phyloP scores from a whole-genome alignment of 2,888 invertebrate genomes.

The Fragum fragum region DNA sequence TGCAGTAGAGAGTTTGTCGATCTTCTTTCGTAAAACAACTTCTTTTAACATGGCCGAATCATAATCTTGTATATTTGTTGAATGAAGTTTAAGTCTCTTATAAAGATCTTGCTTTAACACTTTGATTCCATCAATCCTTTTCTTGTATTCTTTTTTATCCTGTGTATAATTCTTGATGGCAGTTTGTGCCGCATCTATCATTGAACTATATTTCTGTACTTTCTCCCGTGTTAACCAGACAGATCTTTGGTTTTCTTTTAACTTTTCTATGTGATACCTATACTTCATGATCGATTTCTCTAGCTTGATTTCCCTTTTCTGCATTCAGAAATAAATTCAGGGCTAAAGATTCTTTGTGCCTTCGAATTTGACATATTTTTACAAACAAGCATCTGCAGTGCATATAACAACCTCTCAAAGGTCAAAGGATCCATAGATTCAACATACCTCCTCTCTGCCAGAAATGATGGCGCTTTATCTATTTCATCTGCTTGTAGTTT shows the following conservation, averaged over 20 bases:
- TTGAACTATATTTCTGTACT: slow-evolving; percentile 5
- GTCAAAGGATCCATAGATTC: too few relatives aligned
- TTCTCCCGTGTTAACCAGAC: not conserved
- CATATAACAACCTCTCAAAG: too few relatives aligned
- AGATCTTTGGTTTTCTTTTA: not conserved
- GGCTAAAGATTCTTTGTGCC: not conserved
- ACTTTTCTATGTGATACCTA: not conserved
- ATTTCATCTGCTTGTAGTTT: not conserved
- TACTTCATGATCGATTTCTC: not conserved
- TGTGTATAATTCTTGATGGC: not conserved
- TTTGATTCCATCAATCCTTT: not conserved
- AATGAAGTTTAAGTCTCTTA: not conserved
- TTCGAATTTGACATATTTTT: not conserved
- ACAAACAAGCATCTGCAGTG: not conserved
- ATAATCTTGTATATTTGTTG: not conserved
- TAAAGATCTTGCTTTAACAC: not conserved
- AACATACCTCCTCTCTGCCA: not conserved
- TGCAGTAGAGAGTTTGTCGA: not conserved
- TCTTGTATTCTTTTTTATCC: not conserved
- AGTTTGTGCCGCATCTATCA: slow-evolving; percentile 5
- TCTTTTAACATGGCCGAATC: not conserved
- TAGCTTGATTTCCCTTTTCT: not conserved
- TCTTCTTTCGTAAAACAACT: not conserved
- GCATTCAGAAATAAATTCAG: not conserved
- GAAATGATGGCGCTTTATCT: not conserved